Base-by-base conservation (phyloP, 2,888 invertebrate genomes). In the Drosophila meridionalis region DNA sequence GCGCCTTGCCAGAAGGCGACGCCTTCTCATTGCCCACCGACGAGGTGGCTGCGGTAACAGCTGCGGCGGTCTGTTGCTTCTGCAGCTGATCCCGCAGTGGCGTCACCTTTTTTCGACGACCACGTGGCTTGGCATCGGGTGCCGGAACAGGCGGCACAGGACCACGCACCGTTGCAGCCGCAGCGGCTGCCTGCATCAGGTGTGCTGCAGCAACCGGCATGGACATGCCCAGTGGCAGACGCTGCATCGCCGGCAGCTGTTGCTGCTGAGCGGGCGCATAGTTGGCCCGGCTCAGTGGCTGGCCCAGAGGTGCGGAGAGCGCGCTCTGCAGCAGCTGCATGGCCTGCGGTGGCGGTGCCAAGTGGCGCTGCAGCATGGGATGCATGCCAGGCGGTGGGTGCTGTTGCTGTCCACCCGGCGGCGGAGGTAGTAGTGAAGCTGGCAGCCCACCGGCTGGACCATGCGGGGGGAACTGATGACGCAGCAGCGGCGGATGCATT, bases 31-130 rank as follows among this genome's bases (percentile, higher is more conserved):
- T 63, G 34, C 52, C 12, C 50, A 53, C 61, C 0, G 76, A 71
- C 9, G 82, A 75, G 12, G 90, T 87, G n/a, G 92, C 94, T 63
- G 93, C 93, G 53, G 89, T 94, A 69, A 92, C 95, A 68, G 91
- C 95, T 80, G 93, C 95, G 69, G 93, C 95, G 40, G 93, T 94
- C 68, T 93, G 93, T 50, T 93, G 93, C 66, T 93, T 93, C 83
- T 94, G 94, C 91, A 89, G 81, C 74, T 87, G 93, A 93, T 87
- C 94, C 79, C 91, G 90, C 45, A 93, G 59, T 0, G 93, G 93
- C 0, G 93, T 93, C 2, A 93, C 93, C 79, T 93, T 93, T 91
- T 93, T 93, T 73, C 93, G 87, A 0, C 93, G 83, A 3, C 93
- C 93, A 1, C 93, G 89, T 3, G 93, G 93, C 63, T 93, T 93